These are phyloP conservation scores for Lonchura striata DNA, from an alignment of 2,113 vertebrate species.

Conservation along the genomic window DNA sequence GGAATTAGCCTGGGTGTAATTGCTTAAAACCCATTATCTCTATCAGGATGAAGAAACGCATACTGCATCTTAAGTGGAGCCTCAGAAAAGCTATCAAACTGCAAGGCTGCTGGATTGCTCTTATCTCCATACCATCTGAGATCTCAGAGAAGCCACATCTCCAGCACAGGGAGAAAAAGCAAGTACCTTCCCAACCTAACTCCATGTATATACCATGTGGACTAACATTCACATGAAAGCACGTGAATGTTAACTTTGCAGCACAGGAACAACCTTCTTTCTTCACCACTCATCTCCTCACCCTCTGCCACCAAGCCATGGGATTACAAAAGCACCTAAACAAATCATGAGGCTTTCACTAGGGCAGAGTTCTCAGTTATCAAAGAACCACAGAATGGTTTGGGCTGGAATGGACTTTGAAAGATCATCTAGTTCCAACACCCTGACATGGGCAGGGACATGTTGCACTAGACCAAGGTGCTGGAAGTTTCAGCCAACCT, in stretches of 20 bases:
- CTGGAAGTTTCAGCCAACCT: not conserved
- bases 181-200: not conserved
- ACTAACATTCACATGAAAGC: not conserved
- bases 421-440: not conserved
- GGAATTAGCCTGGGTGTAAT: conserved; percentile 71
- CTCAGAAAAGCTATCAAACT: conserved; percentile 44
- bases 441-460: not conserved
- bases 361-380: not conserved
- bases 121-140: conserved; percentile 15
- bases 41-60: conserved; percentile 65
- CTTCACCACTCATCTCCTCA: not conserved
- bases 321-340: not conserved
- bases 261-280: not conserved
- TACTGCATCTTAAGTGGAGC: conserved; percentile 62
- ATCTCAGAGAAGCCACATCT: not conserved
- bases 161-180: not conserved
- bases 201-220: not conserved
- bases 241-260: not conserved
- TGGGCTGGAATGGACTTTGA: not conserved
- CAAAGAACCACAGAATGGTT: not conserved
- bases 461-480: not conserved
- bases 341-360: not conserved
- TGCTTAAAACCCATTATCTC: conserved; percentile 73
- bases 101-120: conserved; percentile 11
- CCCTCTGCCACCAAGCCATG: not conserved